Evolutionary conservation across 2,797 vertebrate species (phyloP), one percentile per base, ranked within the genome.

Genomic region (Platyrinchus mystaceus): DNA sequence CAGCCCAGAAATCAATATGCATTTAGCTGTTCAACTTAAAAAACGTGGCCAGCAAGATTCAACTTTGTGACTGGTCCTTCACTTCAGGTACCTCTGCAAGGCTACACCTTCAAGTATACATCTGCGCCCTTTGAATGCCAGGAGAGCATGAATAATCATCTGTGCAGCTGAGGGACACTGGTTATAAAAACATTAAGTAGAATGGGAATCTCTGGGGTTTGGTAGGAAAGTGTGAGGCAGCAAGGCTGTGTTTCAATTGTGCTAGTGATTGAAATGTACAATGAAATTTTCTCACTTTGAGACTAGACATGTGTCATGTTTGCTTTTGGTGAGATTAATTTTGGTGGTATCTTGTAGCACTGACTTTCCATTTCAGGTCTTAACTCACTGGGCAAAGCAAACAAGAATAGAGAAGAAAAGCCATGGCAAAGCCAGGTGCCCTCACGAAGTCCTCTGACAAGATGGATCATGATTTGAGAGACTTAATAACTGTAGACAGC

Each of bases 401-500:
- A 94, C 63, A 90, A 77, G 93, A 91, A 71, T 23, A 80, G 24
- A 77, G 64, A 91, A 91, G 50, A 85, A 93, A 96, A 82, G 44
- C 52, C 56, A 76, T 30, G 41, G 49, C 16, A 87, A 92, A 93
- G 64, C 62, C 86, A 89, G 82, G 64, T 95, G 80, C 44, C 94
- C 83, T 80, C 30, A 4, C 87, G 62, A 93, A 92, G 84, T 91
- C 88, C 67, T 84, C 60, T 88, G 85, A 94, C 84, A 95, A 82
- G 91, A 95, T 94, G 90, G 92, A 92, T 94, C 92, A 96, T 74
- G 85, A 89, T 85, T 62, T 89, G 20, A 49, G 87, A 59, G 81
- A 95, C 92, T 94, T 93, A 96, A 91, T 90, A 80, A 90, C 78
- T 81, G 86, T 90, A 89, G 89, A 89, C 81, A 89, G 47, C 66